phyloP scores from a whole-genome alignment of 2,113 vertebrate genomes.

The Corythoichthys intestinalis region DNA sequence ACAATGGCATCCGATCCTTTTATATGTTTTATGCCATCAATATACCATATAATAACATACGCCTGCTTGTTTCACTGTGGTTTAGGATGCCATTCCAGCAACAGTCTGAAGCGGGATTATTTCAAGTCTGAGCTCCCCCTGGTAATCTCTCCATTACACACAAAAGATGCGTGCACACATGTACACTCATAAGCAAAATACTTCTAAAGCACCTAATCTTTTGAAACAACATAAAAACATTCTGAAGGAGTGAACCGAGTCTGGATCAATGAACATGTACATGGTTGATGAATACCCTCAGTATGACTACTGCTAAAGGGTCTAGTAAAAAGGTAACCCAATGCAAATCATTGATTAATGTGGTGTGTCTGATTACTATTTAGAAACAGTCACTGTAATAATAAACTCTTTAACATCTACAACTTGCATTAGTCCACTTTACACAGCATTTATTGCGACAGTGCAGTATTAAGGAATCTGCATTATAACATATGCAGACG shows the following conservation, averaged over 20 bases:
- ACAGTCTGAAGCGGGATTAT: conserved; percentile 61
- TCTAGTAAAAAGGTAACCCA: not conserved
- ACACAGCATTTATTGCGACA: not conserved
- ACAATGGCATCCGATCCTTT: not conserved
- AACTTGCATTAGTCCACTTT: not conserved
- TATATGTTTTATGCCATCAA: not conserved
- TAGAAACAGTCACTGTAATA: conserved; percentile 1
- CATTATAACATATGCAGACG: not conserved
- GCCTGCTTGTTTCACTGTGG: not conserved
- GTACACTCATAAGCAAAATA: conserved; percentile 30
- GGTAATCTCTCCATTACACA: conserved; percentile 44
- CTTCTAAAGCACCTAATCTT: conserved; percentile 49
- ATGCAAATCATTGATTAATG: not conserved
- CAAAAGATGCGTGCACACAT: conserved; percentile 26
- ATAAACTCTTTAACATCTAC: conserved; percentile 17
- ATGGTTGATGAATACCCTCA: not conserved
- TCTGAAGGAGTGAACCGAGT: conserved; percentile 8
- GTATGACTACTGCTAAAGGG: not conserved
- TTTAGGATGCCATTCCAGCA: conserved; percentile 20
- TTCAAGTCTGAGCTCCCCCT: conserved; percentile 52
- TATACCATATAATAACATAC: not conserved
- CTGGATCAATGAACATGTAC: not conserved
- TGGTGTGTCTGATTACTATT: conserved; percentile 17
- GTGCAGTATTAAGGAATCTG: not conserved
- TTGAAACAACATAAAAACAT: conserved; percentile 35